These are phyloP conservation scores for Ptychodera flava DNA, from an alignment of 35 echinoderm and acorn worm genomes.

Conservation along the genomic window DNA sequence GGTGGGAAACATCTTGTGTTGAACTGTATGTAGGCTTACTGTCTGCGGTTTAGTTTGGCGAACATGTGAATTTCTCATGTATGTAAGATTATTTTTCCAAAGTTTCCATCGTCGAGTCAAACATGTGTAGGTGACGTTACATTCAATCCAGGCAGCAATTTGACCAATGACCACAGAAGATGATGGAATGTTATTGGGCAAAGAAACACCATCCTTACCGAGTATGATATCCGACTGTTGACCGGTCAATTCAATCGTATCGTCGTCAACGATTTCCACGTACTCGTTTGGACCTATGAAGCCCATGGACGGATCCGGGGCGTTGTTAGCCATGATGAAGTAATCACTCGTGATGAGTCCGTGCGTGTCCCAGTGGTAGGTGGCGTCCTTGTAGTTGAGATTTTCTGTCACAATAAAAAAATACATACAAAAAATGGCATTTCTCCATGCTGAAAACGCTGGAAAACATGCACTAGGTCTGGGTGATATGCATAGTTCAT, in stretches of 20 bases:
- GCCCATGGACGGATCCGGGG: not conserved
- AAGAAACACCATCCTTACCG: not conserved
- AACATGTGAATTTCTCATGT: too few species aligned
- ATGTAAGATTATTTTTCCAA: too few species aligned
- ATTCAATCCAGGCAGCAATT: too few species aligned
- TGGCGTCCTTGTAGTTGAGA: conserved; percentile 54
- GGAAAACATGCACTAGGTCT: not conserved
- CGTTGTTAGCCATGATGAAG: not conserved
- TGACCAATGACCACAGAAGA: too few species aligned
- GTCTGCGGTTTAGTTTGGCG: too few species aligned
- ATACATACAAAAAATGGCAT: not conserved
- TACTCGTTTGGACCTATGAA: not conserved
- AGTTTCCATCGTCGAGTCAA: too few species aligned
- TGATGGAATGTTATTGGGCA: too few species aligned
- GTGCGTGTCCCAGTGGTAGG: conserved; percentile 46
- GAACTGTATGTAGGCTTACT: too few species aligned
- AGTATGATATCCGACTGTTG: not conserved
- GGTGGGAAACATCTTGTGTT: too few species aligned
- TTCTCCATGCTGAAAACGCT: not conserved
- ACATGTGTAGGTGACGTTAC: too few species aligned
- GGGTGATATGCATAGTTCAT: too few species aligned
- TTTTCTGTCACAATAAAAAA: conserved; percentile 21
- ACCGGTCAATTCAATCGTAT: not conserved
- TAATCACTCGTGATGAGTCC: conserved; percentile 41
- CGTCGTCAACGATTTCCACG: not conserved